A percentile compares a stretch with the other conserved stretches of the same genome.
Evolutionary conservation across 2,113 vertebrate species (phyloP).

Genomic region (Rhagologus leucostigma): DNA sequence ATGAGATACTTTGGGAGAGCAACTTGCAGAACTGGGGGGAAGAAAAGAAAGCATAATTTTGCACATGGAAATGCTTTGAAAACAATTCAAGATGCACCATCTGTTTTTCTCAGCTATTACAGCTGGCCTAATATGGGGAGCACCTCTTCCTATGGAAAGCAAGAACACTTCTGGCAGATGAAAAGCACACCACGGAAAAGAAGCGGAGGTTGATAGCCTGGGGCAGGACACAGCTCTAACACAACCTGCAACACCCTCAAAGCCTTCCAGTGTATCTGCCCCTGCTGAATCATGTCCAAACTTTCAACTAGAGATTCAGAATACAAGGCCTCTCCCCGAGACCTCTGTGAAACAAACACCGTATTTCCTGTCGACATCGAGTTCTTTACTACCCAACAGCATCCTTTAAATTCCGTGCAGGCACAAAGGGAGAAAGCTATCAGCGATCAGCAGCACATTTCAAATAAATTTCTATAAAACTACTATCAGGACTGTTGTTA

Average conservation of each 20-base stretch:
- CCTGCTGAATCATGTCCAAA: background rate
- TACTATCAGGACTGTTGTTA: background rate
- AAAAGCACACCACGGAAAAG: rapidly evolving
- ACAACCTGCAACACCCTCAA: background rate
- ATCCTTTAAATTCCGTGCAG: background rate
- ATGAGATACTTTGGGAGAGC: background rate
- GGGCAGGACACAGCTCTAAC: background rate
- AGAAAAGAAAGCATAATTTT: background rate
- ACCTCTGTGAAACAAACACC: background rate
- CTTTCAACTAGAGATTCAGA: background rate
- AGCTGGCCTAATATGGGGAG: background rate
- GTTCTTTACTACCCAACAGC: background rate
- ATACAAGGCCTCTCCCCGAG: rapidly evolving
- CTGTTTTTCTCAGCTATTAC: background rate
- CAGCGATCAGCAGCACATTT: background rate
- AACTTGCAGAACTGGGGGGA: background rate
- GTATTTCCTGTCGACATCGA: background rate
- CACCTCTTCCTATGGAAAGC: background rate
- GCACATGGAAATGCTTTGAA: background rate
- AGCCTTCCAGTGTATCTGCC: background rate
- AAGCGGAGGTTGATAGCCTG: rapidly evolving
- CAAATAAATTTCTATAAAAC: background rate
- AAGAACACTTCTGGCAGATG: background rate
- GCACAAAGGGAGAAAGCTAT: background rate
- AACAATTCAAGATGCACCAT: background rate